phyloP scores from a whole-genome alignment of 2,797 vertebrate species.

The Sus cebifrons region DNA sequence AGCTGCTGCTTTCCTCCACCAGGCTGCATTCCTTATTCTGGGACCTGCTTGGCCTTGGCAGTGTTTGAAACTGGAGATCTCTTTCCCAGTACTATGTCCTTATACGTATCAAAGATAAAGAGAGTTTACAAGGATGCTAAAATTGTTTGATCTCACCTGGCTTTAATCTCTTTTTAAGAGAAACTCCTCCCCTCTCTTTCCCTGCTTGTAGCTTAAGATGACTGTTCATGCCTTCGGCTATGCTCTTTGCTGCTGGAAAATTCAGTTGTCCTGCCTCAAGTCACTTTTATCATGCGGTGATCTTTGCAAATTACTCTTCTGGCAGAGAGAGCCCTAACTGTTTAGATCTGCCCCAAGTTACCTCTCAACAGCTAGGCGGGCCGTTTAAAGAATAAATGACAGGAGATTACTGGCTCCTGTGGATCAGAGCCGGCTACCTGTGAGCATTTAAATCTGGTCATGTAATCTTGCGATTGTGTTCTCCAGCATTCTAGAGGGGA shows the following conservation, averaged over 20 bases:
- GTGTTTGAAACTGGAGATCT: not conserved
- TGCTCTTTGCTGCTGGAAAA: not conserved
- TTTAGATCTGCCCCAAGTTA: not conserved
- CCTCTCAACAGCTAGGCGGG: not conserved
- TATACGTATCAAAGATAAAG: too few relatives aligned
- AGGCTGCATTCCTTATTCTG: rapidly evolving
- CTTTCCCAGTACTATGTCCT: rapidly evolving
- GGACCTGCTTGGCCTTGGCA: not conserved
- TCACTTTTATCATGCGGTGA: not conserved
- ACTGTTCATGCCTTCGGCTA: not conserved
- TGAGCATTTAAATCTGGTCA: not conserved
- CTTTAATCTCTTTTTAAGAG: not conserved
- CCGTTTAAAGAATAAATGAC: not conserved
- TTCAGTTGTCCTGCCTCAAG: not conserved
- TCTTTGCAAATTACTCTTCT: constrained; percentile 22
- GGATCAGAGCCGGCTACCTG: not conserved
- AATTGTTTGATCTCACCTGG: not conserved
- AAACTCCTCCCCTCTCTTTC: not conserved
- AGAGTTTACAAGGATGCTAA: rapidly evolving
- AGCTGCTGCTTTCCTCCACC: rapidly evolving
- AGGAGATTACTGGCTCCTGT: not conserved
- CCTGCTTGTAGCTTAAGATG: not conserved
- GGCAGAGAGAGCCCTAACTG: not conserved
- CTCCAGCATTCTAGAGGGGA: not conserved
- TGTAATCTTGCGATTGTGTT: not conserved